Evolutionary conservation across 2,797 vertebrate genomes (phyloP), one percentile per base, ranked within the genome.

Genomic region (Apogon hyalosoma): DNA sequence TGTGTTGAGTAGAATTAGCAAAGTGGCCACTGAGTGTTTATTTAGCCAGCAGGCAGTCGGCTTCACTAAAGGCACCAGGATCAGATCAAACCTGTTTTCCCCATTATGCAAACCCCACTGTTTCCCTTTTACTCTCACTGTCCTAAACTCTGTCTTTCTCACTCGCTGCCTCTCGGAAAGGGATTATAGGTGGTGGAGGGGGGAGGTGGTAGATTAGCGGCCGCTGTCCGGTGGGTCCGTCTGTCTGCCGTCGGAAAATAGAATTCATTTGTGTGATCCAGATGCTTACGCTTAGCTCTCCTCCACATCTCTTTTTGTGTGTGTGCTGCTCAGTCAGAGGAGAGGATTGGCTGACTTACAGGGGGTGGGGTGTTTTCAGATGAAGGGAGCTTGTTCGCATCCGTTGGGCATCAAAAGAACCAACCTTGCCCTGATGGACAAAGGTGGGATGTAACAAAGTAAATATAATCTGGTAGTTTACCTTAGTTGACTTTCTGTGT

Each of bases 191-290:
- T 81, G 73, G 36, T 7, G 60, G 69, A 16, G n/a, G 45, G 70
- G 55, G 79, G 77, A 67, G 83, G 82, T 77, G 75, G 67, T 70
- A 87, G 88, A 92, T 92, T 91, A 92, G 84, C 75, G 60, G 81
- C 52, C 60, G 69, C 83, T 61, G 61, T 88, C 86, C 84, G 75
- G 71, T 62, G 54, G 63, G 80, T 84, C 87, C 63, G 85, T 92
- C 91, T 91, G 92, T 92, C 91, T 86, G 72, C 88, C 65, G 76
- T 91, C 92, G 93, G 84, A 90, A 92, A 91, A 88, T 85, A 91
- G 85, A 93, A 91, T 92, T 92, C 73, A 91, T 93, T 93, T 92
- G 88, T 87, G 87, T 80, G 87, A 91, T 92, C 90, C 90, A 93
- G 90, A 93, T 91, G 92, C 88, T 90, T 90, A 80, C 60, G 79